Evolutionary conservation across 2,113 vertebrate genomes (phyloP).

Genomic region (Azemiops feae): DNA sequence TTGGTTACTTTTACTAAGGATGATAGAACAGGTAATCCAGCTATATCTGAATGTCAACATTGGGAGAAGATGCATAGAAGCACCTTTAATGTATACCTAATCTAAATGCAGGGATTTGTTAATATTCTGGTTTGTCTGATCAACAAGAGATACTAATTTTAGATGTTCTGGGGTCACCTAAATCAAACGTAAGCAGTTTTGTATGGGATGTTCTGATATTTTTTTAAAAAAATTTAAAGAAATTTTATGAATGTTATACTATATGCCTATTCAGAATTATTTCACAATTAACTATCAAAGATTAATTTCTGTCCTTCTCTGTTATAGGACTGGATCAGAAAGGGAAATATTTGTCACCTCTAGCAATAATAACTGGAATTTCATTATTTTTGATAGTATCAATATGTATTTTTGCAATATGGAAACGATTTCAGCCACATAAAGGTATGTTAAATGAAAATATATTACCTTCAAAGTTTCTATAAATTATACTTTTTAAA

Average conservation of each 20-base stretch:
- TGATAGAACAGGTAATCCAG: background rate
- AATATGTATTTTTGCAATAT: slow-evolving; percentile 70
- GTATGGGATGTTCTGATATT: background rate
- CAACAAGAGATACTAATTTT: background rate
- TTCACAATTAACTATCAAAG: background rate
- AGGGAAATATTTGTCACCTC: slow-evolving; percentile 71
- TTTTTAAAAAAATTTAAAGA: background rate
- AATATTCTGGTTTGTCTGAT: background rate
- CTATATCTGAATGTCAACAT: background rate
- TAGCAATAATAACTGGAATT: slow-evolving; percentile 77
- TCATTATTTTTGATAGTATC: slow-evolving; percentile 75
- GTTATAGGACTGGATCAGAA: slow-evolving; percentile 73
- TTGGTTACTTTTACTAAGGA: background rate
- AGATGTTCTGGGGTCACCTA: background rate
- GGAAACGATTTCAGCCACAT: slow-evolving; percentile 73
- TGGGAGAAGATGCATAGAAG: background rate
- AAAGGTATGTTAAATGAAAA: slow-evolving; percentile 68
- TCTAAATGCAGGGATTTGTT: background rate
- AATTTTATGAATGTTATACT: background rate
- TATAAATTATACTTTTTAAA: background rate
- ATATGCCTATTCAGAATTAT: background rate
- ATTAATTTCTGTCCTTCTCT: slow-evolving; percentile 44
- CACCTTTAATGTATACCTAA: background rate
- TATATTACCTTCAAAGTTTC: slow-evolving; percentile 3
- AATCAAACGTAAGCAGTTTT: background rate